These are phyloP conservation scores for Laspeyria flexula DNA, from an alignment of 2,888 invertebrate species.

Conservation along the genomic window DNA sequence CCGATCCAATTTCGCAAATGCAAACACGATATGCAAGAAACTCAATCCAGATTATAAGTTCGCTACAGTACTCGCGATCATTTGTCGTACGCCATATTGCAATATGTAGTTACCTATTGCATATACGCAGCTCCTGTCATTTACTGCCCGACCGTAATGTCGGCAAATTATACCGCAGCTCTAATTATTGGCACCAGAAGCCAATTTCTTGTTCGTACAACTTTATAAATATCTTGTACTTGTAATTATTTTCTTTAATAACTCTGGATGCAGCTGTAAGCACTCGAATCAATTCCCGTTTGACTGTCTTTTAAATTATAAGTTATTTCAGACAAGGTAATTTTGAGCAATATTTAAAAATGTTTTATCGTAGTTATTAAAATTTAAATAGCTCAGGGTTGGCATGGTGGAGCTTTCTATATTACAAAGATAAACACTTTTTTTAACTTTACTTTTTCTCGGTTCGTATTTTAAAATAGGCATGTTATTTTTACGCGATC, in stretches of 20 bases:
- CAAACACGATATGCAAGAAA: slow-evolving; percentile 73
- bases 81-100: slow-evolving; percentile 73
- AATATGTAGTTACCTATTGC: slow-evolving; percentile 63
- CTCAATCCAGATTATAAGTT: slow-evolving; percentile 73
- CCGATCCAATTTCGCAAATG: slow-evolving; percentile 63
- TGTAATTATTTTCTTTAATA: slow-evolving; percentile 39
- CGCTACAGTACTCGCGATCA: slow-evolving; percentile 59
- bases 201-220: slow-evolving; percentile 44
- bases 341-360: too few relatives aligned
- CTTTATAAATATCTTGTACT: slow-evolving; percentile 47
- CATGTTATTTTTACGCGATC: too few relatives aligned
- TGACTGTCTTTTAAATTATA: slow-evolving; percentile 29
- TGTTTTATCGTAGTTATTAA: too few relatives aligned
- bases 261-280: slow-evolving; percentile 37
- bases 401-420: too few relatives aligned
- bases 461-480: too few relatives aligned
- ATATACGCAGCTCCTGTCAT: slow-evolving; percentile 76
- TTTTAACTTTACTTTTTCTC: too few relatives aligned
- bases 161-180: slow-evolving; percentile 74
- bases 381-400: too few relatives aligned
- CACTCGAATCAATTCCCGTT: slow-evolving; percentile 17
- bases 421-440: too few relatives aligned
- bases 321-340: slow-evolving; percentile 32
- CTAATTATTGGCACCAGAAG: slow-evolving; percentile 66
- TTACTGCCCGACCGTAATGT: slow-evolving; percentile 71